Evolutionary conservation across 1,140 invertebrate genomes (phyloP).

Genomic region (Hyles vespertilio): DNA sequence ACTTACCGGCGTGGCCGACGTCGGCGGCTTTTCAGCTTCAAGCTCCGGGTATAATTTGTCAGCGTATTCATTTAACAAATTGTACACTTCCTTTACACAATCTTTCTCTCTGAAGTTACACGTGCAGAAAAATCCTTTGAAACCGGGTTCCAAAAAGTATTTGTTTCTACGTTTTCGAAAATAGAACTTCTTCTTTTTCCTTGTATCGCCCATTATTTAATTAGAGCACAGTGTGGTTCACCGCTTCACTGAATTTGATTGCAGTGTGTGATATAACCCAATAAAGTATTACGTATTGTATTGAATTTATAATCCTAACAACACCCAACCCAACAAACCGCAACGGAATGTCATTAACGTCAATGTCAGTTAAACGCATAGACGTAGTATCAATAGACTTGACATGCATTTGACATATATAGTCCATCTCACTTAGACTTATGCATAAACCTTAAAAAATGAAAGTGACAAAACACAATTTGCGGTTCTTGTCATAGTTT

Average conservation of each 20-base stretch:
- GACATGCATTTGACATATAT: no score
- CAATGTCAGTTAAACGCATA: conserved; percentile 12
- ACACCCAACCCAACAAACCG: conserved; percentile 38
- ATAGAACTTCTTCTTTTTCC: conserved; percentile 71
- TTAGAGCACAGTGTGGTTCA: conserved; percentile 8
- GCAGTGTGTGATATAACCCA: conserved; percentile 58
- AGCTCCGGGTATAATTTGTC: conserved; percentile 78
- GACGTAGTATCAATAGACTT: no score
- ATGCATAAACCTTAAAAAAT: no score
- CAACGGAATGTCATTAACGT: conserved; percentile 30
- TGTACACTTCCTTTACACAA: conserved; percentile 90
- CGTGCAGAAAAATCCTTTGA: conserved; percentile 90
- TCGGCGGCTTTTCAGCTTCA: conserved; percentile 24
- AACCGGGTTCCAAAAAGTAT: conserved; percentile 80
- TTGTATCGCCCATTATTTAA: conserved; percentile 55
- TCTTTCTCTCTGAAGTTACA: conserved; percentile 91
- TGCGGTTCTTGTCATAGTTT: no score
- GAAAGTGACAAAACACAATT: no score
- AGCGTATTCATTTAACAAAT: conserved; percentile 90
- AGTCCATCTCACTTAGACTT: no score
- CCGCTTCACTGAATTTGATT: conserved; percentile 20
- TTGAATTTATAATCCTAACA: conserved; percentile 66
- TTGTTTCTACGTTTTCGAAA: conserved; percentile 70
- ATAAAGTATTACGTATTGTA: conserved; percentile 61
- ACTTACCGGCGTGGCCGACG: conserved; percentile 24